phyloP scores from a whole-genome alignment of 2,888 invertebrate genomes.

The Sturmia bella region DNA sequence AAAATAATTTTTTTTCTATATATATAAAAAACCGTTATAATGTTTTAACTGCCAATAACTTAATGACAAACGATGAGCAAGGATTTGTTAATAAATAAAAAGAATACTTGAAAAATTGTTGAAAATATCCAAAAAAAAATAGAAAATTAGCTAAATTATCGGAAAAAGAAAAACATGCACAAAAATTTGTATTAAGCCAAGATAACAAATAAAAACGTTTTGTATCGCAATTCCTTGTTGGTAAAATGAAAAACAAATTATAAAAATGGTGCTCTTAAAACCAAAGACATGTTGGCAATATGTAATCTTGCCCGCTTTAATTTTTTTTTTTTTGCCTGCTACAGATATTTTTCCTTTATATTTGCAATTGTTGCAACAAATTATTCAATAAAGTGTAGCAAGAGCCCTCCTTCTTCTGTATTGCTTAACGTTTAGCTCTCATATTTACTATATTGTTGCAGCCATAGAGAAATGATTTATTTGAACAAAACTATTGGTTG shows the following conservation, averaged over 20 bases:
- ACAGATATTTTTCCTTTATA: not conserved
- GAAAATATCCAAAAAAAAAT: not conserved
- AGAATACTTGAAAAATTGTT: constrained; percentile 43
- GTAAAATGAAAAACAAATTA: not conserved
- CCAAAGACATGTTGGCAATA: not conserved
- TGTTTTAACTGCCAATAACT: constrained; percentile 67
- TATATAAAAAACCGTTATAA: constrained; percentile 61
- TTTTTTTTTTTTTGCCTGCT: constrained; percentile 18
- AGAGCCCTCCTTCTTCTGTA: constrained; percentile 30
- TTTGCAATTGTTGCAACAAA: constrained; percentile 65
- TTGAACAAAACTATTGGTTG: constrained; percentile 35
- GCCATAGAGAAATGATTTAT: constrained; percentile 56
- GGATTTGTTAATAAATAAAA: constrained; percentile 35
- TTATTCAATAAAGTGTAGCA: constrained; percentile 53
- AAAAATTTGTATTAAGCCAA: not conserved
- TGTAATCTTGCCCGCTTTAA: not conserved
- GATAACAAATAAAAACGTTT: not conserved
- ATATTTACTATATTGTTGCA: constrained; percentile 33
- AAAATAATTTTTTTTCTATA: constrained; percentile 41
- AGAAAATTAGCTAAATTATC: not conserved
- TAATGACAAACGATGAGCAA: constrained; percentile 67
- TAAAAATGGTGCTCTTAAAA: not conserved
- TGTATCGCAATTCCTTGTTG: too few relatives aligned
- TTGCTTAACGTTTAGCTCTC: constrained; percentile 7
- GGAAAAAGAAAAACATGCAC: not conserved